Conservation (phyloP, 2,888 invertebrate species). For the Ichneumoninae sp. region DNA sequence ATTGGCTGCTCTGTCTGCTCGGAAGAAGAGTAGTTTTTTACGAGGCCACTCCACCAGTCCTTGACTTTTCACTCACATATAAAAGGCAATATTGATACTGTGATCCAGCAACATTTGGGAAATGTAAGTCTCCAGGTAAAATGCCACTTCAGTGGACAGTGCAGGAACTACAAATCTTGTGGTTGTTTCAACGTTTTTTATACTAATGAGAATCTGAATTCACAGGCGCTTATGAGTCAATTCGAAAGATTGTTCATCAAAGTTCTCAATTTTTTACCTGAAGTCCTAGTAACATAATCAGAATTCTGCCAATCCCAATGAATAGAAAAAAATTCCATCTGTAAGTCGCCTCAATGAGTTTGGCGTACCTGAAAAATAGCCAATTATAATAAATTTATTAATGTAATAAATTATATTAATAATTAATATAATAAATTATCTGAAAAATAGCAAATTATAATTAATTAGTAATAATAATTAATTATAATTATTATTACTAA, state of each 20-base stretch:
- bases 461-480: no score
- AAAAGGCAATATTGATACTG: background rate
- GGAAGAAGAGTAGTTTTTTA: no score
- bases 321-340: background rate
- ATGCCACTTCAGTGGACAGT: background rate
- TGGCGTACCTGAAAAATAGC: no score
- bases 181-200: background rate
- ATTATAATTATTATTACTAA: no score
- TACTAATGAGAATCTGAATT: background rate
- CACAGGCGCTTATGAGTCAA: background rate
- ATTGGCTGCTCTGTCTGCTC: background rate
- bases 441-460: no score
- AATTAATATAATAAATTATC: no score
- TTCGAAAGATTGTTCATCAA: background rate
- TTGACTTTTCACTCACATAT: no score
- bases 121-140: background rate
- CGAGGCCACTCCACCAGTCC: no score
- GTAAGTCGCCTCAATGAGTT: background rate
- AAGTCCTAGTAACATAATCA: background rate
- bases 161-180: background rate
- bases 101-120: slow-evolving; percentile 3
- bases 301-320: background rate
- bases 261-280: background rate
- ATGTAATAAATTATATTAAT: no score
- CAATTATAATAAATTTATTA: no score